Evolutionary conservation across 1,140 invertebrate genomes (phyloP).

Genomic region (Littorina saxatilis): DNA sequence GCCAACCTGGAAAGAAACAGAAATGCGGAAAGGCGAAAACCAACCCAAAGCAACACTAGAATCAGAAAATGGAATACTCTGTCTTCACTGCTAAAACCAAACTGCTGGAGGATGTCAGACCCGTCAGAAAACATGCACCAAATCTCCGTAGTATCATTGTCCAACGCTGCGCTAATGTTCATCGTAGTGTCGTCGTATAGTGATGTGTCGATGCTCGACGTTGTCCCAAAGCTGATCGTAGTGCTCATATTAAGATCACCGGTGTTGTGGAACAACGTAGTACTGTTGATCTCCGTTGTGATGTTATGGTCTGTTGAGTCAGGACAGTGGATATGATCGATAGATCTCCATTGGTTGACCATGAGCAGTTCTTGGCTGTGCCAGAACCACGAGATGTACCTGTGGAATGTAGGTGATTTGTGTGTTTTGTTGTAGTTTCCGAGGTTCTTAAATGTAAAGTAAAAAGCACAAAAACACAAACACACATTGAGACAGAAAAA

Average conservation of each 20-base stretch:
- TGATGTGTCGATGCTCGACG: too few relatives aligned
- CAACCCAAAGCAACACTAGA: neutral
- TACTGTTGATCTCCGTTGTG: neutral
- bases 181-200: neutral
- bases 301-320: neutral
- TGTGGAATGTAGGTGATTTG: too few relatives aligned
- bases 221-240: too few relatives aligned
- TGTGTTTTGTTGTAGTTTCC: too few relatives aligned
- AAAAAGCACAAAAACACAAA: too few relatives aligned
- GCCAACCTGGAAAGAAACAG: too few relatives aligned
- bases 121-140: neutral
- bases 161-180: neutral
- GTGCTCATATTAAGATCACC: too few relatives aligned
- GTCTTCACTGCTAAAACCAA: neutral
- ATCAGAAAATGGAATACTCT: neutral
- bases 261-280: too few relatives aligned
- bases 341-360: constrained; percentile 93
- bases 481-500: too few relatives aligned
- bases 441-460: too few relatives aligned
- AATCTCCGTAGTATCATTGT: neutral
- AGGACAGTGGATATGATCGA: constrained; percentile 63
- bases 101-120: neutral
- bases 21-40: neutral
- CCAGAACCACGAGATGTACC: constrained; percentile 96
- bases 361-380: constrained; percentile 94